These are phyloP conservation scores for Acanthochromis polyacanthus DNA, from an alignment of 2,113 vertebrate genomes.

Conservation along the genomic window DNA sequence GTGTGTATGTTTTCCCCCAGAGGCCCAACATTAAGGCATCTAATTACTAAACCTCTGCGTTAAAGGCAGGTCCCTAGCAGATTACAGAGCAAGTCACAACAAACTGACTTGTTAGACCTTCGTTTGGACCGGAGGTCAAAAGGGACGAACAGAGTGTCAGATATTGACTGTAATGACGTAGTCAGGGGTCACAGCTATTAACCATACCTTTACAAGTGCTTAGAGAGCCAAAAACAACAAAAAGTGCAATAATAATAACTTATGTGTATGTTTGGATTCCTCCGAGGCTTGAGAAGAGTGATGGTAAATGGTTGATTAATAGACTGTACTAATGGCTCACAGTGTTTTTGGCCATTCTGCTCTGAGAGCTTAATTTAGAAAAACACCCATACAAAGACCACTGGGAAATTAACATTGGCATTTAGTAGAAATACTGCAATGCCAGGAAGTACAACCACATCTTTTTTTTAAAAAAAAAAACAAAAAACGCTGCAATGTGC, in stretches of 20 bases:
- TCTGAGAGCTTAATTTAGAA: too few relatives aligned
- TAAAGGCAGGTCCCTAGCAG: constrained; percentile 37
- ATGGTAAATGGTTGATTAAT: not conserved
- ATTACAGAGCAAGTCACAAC: constrained; percentile 41
- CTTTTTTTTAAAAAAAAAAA: too few relatives aligned
- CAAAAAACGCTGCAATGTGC: too few relatives aligned
- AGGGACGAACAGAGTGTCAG: constrained; percentile 10
- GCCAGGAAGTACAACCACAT: too few relatives aligned
- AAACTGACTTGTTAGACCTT: constrained; percentile 17
- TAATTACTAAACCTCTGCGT: constrained; percentile 63
- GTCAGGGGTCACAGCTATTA: not conserved
- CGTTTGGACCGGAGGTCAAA: constrained; percentile 1
- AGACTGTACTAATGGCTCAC: not conserved
- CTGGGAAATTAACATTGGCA: too few relatives aligned
- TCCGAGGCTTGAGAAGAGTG: not conserved
- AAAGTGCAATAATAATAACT: not conserved
- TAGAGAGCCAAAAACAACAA: not conserved
- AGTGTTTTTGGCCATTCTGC: not conserved
- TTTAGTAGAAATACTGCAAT: too few relatives aligned
- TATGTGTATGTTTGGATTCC: not conserved
- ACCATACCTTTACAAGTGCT: not conserved
- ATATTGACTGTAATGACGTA: not conserved
- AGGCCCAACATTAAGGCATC: constrained; percentile 34
- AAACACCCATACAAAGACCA: too few relatives aligned
- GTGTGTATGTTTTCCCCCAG: not conserved